Base-by-base conservation (phyloP, 2,113 vertebrate species). In the Neogale vison region DNA sequence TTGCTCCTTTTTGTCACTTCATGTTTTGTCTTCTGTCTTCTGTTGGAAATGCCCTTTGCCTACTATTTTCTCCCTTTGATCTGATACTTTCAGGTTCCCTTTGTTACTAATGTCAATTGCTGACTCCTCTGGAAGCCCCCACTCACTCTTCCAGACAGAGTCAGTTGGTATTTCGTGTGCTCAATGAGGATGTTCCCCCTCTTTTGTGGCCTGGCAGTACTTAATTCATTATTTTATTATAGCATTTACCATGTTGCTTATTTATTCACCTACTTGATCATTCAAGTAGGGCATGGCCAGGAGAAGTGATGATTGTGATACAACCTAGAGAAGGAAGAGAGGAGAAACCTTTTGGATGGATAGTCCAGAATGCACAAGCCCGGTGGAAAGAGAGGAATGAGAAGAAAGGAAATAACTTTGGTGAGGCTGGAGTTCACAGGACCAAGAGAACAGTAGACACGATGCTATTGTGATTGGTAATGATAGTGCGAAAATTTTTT, bases 1-100 rank as follows among this genome's bases (percentile, higher is more conserved):
- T 77, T 3, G 1, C 55, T 74, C 29, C 29, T 42, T 61, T 80
- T 72, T 55, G 59, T 86, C 85, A 23, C 17, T 65, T 87, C 31
- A 6, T 76, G 57, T 57, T 45, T 52, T 36, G 15, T 55, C 42
- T 88, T 24, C 11, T 93, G 52, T 79, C 52, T 95, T 92, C n/a
- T 88, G 63, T 61, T 77, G 88, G 86, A 61, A 93, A 72, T 88
- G 31, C 72, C 71, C 55, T 65, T 71, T 93, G 76, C 67, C 20
- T 36, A 2, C 52, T 42, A 31, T 14, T 42, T 71, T 89, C 52
- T 92, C 31, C 65, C 13, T 86, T 88, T 86, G 67, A 80, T 97
- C 67, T 50, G 65, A 61, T 36, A 26, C 34, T 47, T 89, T 87
- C 29, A 4, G 34, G 82, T 82, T 88, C 55, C 65, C 59, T 96